Evolutionary conservation across 1,140 invertebrate species (phyloP), one percentile per base, ranked within the genome.

Genomic region (Brachionus plicatilis): DNA sequence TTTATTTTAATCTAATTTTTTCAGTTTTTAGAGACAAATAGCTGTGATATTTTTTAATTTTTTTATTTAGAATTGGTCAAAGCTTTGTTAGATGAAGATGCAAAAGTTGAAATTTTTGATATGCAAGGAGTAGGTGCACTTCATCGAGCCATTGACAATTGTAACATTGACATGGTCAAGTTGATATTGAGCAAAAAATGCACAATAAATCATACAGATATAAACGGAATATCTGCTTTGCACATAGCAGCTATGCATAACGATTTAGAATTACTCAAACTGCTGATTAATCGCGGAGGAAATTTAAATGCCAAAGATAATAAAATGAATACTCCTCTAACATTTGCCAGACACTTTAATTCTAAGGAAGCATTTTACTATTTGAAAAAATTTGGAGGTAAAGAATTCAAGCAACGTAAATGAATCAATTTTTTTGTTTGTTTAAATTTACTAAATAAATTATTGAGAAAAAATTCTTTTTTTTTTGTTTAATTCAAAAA

Each of bases 221-320:
- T 12, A 47, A 82, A 65, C 45, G 79, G 79, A 7, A 65, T 60
- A 8, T 65, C 79, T 9, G 50, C 79, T 29, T 27, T 82, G 29
- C 79, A 82, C n/a, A 82, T 82, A 47, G 50, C 79, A 20, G n/a
- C 53, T 24, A n/a, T 60, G 37, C 79, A 82, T 12, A 68, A 82
- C 29, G 53, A 60, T 65, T 3, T 82, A 20, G 79, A 82, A 65
- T 65, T 27, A 45, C 14, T 82, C 7, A 60, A 68, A 27, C 24
- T 65, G 6, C 27, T 82, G 12, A 45, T 82, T 17, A 82, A 82
- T 27, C 37, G 37, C 11, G 79, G 79, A 24, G 79, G 50, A 68
- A 45, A 3, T 24, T 14, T 82, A 68, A 82, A 82, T 37, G 79
- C 24, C 20, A 60, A 68, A 65, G 79, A 82, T 17, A 41, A 45